These are phyloP conservation scores for Spheniscus mendiculus DNA, from an alignment of 2,113 vertebrate species.

Conservation along the genomic window DNA sequence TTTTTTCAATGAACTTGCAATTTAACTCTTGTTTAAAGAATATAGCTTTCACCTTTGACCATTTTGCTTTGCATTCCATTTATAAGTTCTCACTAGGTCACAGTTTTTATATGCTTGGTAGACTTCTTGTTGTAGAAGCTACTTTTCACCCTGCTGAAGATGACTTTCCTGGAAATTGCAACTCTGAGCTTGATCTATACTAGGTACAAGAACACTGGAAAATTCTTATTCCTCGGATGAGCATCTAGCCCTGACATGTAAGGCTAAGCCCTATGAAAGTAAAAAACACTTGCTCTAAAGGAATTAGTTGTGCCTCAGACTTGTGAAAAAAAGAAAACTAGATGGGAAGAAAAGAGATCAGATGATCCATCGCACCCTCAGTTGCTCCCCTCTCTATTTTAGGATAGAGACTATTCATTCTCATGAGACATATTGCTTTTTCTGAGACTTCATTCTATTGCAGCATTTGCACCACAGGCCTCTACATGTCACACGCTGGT, in stretches of 20 bases:
- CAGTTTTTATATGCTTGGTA: neutral
- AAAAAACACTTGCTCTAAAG: neutral
- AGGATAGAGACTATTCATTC: neutral
- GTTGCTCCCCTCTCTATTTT: neutral
- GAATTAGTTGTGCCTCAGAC: neutral
- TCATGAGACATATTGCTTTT: neutral
- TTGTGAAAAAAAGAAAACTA: neutral
- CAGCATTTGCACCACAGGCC: neutral
- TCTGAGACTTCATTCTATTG: neutral
- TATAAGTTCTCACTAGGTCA: neutral
- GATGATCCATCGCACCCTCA: neutral
- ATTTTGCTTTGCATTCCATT: neutral
- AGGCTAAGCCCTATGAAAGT: neutral
- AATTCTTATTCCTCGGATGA: neutral
- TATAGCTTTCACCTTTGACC: neutral
- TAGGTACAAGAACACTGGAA: neutral
- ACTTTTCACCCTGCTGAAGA: neutral
- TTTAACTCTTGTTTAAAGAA: neutral
- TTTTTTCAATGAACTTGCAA: neutral
- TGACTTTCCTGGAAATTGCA: neutral
- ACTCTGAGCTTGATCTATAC: neutral
- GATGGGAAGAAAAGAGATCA: neutral
- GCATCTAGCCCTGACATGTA: neutral
- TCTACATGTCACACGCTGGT: neutral
- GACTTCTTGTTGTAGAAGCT: neutral